Evolutionary conservation across 1,140 invertebrate species (phyloP).

Genomic region (Bathynomus jamesi): DNA sequence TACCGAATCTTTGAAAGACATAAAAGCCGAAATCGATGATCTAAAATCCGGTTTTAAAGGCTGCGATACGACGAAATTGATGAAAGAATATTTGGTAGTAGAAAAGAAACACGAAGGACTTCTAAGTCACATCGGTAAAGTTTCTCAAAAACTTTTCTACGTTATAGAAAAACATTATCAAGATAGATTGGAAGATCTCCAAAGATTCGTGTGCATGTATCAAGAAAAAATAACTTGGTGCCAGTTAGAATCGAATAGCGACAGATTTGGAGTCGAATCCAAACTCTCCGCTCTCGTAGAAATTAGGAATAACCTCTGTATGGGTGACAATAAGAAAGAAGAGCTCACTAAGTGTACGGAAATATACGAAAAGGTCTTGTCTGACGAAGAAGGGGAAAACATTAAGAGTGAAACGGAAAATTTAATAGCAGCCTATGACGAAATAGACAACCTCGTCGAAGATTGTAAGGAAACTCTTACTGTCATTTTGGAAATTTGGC

Average conservation of each 20-base stretch:
- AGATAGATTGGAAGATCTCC: slow-evolving; percentile 71
- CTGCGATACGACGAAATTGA: slow-evolving; percentile 60
- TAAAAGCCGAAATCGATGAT: slow-evolving; percentile 59
- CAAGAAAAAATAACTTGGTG: slow-evolving; percentile 91
- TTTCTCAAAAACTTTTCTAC: slow-evolving; percentile 65
- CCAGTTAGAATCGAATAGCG: slow-evolving; percentile 71
- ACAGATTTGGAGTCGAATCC: slow-evolving; percentile 85
- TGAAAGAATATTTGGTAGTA: slow-evolving; percentile 68
- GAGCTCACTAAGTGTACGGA: slow-evolving; percentile 36
- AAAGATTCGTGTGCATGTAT: slow-evolving; percentile 65
- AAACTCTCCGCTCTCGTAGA: slow-evolving; percentile 75
- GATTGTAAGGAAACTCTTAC: slow-evolving; percentile 21
- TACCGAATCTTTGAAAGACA: slow-evolving; percentile 55
- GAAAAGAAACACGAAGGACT: slow-evolving; percentile 69
- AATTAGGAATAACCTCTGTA: slow-evolving; percentile 60
- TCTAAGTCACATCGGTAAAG: slow-evolving; percentile 64
- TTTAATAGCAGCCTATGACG: slow-evolving; percentile 56
- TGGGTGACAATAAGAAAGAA: slow-evolving; percentile 37
- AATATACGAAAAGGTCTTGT: slow-evolving; percentile 35
- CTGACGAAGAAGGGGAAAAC: slow-evolving; percentile 30
- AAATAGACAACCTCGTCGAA: slow-evolving; percentile 55
- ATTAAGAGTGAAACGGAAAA: slow-evolving; percentile 36
- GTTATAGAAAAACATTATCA: slow-evolving; percentile 80
- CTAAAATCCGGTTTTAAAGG: slow-evolving; percentile 68
- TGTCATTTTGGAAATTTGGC: slow-evolving; percentile 58